These are phyloP conservation scores for Pardosa pseudoannulata DNA, from an alignment of 2,888 invertebrate genomes.

Conservation along the genomic window DNA sequence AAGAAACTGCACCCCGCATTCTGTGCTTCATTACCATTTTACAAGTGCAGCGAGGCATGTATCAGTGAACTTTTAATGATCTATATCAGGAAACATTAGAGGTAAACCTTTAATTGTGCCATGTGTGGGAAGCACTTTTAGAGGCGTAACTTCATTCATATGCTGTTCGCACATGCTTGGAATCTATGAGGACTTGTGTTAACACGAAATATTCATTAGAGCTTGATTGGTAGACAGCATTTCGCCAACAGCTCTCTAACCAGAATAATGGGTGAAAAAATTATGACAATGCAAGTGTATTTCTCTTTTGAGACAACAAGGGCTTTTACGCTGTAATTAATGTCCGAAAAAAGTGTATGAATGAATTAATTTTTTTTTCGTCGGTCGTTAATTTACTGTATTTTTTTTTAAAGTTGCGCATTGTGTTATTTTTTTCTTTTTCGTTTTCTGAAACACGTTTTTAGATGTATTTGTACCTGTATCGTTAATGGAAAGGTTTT, in stretches of 20 bases:
- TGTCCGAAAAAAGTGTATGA: background rate
- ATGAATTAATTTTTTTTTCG: too few species aligned
- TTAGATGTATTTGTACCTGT: too few species aligned
- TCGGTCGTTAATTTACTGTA: too few species aligned
- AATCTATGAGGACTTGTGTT: background rate
- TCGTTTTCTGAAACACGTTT: too few species aligned
- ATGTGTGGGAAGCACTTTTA: background rate
- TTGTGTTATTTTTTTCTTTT: too few species aligned
- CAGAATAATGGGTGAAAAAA: too few species aligned
- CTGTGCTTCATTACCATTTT: background rate
- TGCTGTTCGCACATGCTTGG: conserved; percentile 13
- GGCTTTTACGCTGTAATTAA: background rate
- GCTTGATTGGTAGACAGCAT: background rate
- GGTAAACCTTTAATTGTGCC: conserved; percentile 13
- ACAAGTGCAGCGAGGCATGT: background rate
- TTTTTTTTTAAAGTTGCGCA: too few species aligned
- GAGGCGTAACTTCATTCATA: conserved; percentile 10
- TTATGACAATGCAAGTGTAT: background rate
- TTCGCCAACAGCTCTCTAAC: background rate
- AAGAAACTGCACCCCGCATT: background rate
- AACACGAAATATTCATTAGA: conserved; percentile 10
- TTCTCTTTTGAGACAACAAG: background rate
- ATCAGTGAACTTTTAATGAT: conserved; percentile 11
- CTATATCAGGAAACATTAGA: background rate
- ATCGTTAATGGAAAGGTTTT: too few species aligned